Conservation (phyloP, 2,797 vertebrate species). For the Lacerta agilis region DNA sequence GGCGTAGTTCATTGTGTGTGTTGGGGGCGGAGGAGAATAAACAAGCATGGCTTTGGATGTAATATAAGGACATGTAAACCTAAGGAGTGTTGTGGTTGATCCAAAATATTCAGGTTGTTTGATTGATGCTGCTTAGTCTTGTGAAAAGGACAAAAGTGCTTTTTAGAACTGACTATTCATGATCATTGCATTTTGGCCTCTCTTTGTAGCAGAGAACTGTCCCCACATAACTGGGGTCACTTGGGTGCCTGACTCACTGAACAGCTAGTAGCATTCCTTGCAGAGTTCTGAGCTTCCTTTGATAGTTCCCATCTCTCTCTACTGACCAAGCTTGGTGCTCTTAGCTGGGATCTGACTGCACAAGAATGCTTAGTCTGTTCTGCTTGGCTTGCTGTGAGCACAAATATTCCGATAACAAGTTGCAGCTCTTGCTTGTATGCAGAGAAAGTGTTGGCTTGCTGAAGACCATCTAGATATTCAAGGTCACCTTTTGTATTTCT, state of each 20-base stretch:
- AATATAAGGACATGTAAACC: neutral
- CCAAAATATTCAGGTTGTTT: neutral
- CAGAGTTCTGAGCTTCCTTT: conserved; percentile 13
- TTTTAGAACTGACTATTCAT: neutral
- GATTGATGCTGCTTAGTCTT: neutral
- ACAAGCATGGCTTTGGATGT: neutral
- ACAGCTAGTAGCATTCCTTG: neutral
- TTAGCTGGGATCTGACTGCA: conserved; percentile 1
- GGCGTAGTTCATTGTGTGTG: too few species aligned
- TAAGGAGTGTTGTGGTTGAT: neutral
- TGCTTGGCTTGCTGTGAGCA: conserved; percentile 22
- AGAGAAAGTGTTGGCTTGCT: neutral
- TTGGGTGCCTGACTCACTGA: neutral
- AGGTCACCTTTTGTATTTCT: conserved; percentile 28
- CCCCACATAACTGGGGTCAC: neutral
- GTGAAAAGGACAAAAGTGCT: neutral
- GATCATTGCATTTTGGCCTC: neutral
- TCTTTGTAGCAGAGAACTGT: neutral
- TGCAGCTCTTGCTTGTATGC: conserved; percentile 29
- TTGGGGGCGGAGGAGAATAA: too few species aligned
- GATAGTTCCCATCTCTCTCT: neutral
- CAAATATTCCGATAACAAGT: conserved; percentile 37
- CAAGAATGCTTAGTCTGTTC: conserved; percentile 34
- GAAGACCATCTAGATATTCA: conserved; percentile 16
- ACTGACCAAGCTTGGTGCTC: neutral